Evolutionary conservation across 1,140 invertebrate genomes (phyloP).

Genomic region (Drosophila trapezifrons): DNA sequence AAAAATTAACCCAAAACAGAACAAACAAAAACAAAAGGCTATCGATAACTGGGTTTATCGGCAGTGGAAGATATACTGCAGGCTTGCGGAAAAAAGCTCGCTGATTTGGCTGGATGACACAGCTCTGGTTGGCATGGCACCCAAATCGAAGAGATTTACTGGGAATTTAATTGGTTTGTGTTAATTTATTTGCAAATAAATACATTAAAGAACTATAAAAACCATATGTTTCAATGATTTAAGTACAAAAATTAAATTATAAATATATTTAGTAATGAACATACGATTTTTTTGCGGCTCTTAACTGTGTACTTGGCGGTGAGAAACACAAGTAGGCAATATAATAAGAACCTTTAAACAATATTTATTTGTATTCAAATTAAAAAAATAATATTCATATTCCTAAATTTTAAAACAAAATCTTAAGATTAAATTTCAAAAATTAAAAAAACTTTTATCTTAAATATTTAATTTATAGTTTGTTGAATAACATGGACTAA

Average conservation of each 20-base stretch:
- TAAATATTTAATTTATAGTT: too few species aligned
- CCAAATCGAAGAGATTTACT: not conserved
- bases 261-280: not conserved
- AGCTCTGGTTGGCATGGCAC: constrained; percentile 5
- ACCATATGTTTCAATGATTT: too few species aligned
- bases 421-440: too few species aligned
- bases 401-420: too few species aligned
- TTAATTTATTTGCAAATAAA: not conserved
- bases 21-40: constrained; percentile 67
- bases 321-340: too few species aligned
- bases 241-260: not conserved
- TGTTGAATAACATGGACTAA: too few species aligned
- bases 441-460: too few species aligned
- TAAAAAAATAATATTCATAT: too few species aligned
- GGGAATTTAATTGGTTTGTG: not conserved
- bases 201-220: not conserved
- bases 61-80: not conserved
- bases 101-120: constrained; percentile 39
- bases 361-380: too few species aligned
- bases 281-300: too few species aligned
- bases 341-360: too few species aligned
- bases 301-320: too few species aligned
- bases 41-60: constrained; percentile 25
- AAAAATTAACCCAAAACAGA: constrained; percentile 29
- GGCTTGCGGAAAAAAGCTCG: constrained; percentile 61